phyloP scores from a whole-genome alignment of 2,113 vertebrate species.

The Pedetes capensis region DNA sequence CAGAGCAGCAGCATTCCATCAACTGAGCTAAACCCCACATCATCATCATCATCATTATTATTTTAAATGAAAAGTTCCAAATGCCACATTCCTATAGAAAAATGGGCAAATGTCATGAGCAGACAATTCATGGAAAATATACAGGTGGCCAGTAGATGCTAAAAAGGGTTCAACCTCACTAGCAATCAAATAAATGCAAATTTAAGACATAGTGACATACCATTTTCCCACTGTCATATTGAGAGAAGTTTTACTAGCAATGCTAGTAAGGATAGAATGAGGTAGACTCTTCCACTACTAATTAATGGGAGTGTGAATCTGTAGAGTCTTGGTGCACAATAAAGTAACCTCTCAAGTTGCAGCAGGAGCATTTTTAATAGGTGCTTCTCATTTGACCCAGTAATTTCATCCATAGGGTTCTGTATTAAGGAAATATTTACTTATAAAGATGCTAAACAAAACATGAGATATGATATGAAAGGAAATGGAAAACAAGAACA shows the following conservation, averaged over 20 bases:
- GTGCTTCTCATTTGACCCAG: background rate
- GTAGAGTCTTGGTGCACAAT: background rate
- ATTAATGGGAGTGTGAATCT: background rate
- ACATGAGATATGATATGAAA: background rate
- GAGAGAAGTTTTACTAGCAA: background rate
- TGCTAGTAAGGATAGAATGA: background rate
- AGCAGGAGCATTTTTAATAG: constrained; percentile 27
- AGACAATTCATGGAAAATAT: background rate
- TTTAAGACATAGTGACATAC: constrained; percentile 1
- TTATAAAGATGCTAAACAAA: constrained; percentile 7
- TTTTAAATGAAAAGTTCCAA: too few species aligned
- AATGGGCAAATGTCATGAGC: background rate
- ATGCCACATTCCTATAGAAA: background rate
- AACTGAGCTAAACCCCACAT: too few species aligned
- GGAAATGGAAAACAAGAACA: constrained; percentile 10
- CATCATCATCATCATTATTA: too few species aligned
- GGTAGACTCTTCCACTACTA: background rate
- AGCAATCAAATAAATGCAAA: constrained; percentile 36
- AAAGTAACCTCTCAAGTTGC: constrained; percentile 6
- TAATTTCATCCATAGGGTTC: background rate
- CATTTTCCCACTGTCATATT: background rate
- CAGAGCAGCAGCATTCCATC: too few species aligned
- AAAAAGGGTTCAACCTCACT: background rate
- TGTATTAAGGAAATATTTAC: constrained; percentile 31
- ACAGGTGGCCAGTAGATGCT: background rate